phyloP scores from a whole-genome alignment of 2,888 invertebrate genomes.

The Apamea monoglypha region DNA sequence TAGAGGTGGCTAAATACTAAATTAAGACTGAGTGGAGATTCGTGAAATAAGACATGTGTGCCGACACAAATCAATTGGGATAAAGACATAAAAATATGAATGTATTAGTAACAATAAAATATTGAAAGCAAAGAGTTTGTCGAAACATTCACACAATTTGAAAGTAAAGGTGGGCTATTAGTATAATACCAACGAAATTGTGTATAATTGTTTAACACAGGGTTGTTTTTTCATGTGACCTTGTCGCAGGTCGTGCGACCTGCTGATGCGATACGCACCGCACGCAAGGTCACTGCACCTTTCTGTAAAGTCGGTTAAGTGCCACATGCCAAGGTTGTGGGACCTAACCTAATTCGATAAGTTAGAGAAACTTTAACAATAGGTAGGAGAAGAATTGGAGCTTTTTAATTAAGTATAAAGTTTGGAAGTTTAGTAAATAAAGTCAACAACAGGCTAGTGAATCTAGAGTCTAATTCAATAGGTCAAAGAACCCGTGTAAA shows the following conservation, averaged over 20 bases:
- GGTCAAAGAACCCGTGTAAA: neutral
- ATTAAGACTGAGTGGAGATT: neutral
- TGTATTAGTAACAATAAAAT: neutral
- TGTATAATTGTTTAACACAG: conserved; percentile 39
- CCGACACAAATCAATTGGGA: neutral
- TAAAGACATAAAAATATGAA: too few species aligned
- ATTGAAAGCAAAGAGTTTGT: neutral
- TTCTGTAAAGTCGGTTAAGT: conserved; percentile 45
- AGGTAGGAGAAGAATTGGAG: neutral
- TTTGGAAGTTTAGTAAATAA: conserved; percentile 12
- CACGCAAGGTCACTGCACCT: conserved; percentile 65
- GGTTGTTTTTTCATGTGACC: conserved; percentile 44
- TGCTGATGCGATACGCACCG: conserved; percentile 50
- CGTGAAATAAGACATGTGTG: neutral
- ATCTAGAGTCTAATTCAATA: neutral
- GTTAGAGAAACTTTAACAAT: conserved; percentile 3
- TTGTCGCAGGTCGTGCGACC: conserved; percentile 52
- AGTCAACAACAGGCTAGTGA: neutral
- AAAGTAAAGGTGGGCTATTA: neutral
- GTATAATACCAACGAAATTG: neutral
- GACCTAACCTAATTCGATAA: conserved; percentile 41
- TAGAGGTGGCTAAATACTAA: neutral
- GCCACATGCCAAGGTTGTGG: conserved; percentile 46
- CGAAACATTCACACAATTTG: neutral
- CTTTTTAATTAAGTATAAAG: conserved; percentile 5